Evolutionary conservation across 2,113 vertebrate species (phyloP).

Genomic region (Alethe diademata): DNA sequence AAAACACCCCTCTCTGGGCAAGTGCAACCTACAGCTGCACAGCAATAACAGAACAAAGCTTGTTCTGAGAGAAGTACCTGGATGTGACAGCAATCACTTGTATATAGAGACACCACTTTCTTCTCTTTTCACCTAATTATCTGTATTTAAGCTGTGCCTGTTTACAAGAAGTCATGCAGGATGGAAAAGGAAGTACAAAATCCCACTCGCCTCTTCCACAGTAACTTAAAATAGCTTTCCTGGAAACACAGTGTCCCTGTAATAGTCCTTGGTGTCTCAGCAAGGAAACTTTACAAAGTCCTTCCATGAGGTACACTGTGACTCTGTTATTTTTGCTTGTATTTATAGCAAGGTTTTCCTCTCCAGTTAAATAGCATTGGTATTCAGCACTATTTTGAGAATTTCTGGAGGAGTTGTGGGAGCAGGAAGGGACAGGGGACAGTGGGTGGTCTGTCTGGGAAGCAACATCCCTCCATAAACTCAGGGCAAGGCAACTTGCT

Average conservation of each 20-base stretch:
- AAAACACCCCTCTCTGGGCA: neutral
- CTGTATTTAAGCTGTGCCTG: neutral
- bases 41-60: neutral
- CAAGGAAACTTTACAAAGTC: neutral
- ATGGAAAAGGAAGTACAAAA: neutral
- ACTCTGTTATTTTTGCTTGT: neutral
- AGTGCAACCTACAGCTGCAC: neutral
- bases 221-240: neutral
- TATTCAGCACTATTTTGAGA: neutral
- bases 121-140: neutral
- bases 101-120: neutral
- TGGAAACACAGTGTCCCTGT: neutral
- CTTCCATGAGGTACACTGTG: neutral
- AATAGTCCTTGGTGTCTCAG: neutral
- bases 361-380: neutral
- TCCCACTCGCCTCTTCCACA: neutral
- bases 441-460: neutral
- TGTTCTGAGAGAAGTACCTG: neutral
- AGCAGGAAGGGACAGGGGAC: neutral
- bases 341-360: neutral
- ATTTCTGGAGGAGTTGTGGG: neutral
- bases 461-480: neutral
- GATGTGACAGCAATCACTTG: neutral
- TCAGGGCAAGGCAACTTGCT: neutral
- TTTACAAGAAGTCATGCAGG: neutral